Conservation (phyloP, 2,797 vertebrate genomes). For the Chromis chromis region DNA sequence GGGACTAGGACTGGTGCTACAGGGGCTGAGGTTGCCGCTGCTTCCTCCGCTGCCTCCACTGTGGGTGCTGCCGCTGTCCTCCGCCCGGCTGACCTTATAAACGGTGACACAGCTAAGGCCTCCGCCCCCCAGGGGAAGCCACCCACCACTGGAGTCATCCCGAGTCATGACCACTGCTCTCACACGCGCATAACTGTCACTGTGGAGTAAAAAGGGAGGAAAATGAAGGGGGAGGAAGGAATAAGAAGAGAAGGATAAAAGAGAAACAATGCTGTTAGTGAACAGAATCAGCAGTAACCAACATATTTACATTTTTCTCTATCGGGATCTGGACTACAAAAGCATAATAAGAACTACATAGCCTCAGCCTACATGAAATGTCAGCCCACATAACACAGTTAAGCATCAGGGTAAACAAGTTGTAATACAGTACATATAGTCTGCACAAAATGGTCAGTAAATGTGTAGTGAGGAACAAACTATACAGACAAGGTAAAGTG, state of each 20-base stretch:
- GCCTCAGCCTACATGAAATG: constrained; percentile 26
- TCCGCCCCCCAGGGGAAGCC: constrained; percentile 96
- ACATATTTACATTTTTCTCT: not conserved
- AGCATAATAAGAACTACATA: constrained; percentile 29
- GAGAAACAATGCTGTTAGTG: constrained; percentile 29
- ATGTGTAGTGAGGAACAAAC: not conserved
- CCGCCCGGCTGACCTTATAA: constrained; percentile 93
- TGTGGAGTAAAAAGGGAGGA: constrained; percentile 73
- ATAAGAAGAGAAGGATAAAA: constrained; percentile 6
- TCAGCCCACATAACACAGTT: constrained; percentile 26
- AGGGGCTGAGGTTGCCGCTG: constrained; percentile 86
- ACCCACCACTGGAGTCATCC: constrained; percentile 99
- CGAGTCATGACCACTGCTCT: constrained; percentile 99
- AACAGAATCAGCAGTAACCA: constrained; percentile 24
- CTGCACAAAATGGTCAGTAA: constrained; percentile 2
- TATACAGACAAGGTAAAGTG: not conserved
- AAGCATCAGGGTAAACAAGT: constrained; percentile 17
- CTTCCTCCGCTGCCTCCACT: constrained; percentile 78
- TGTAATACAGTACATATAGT: constrained; percentile 5
- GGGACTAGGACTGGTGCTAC: constrained; percentile 78
- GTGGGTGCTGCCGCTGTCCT: constrained; percentile 90
- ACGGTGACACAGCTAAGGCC: constrained; percentile 98
- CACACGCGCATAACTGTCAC: constrained; percentile 98
- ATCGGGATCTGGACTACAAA: constrained; percentile 29
- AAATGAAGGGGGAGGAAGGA: not conserved